Evolutionary conservation across 2,888 invertebrate species (phyloP).

Genomic region (Halictus quadricinctus): DNA sequence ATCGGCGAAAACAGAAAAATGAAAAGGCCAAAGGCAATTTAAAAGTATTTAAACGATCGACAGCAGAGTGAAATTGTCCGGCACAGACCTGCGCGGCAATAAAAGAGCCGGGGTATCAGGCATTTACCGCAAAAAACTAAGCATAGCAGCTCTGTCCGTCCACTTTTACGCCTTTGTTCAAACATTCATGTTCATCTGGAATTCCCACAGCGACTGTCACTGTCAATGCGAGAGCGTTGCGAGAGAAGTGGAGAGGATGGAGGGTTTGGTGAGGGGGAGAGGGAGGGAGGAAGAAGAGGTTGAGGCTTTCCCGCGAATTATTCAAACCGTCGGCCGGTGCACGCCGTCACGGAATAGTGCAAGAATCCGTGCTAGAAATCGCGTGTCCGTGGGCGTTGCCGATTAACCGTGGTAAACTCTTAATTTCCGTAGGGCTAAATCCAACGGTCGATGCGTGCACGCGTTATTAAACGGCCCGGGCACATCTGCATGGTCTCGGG

Average conservation of each 20-base stretch:
- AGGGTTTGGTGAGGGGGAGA: no score
- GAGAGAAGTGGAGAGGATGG: background rate
- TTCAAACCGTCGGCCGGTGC: constrained; percentile 1
- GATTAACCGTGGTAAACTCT: constrained; percentile 59
- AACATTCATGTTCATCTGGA: constrained; percentile 9
- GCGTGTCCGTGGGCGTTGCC: constrained; percentile 41
- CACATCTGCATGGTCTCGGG: constrained; percentile 65
- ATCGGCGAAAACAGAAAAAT: background rate
- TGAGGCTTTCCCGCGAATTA: background rate
- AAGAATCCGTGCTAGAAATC: constrained; percentile 43
- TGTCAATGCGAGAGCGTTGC: background rate
- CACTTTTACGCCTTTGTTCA: constrained; percentile 13
- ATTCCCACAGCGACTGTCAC: constrained; percentile 11
- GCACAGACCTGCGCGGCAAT: background rate
- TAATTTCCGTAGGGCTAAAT: constrained; percentile 59
- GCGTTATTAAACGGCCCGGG: constrained; percentile 61
- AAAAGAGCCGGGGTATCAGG: background rate
- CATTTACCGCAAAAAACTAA: constrained; percentile 6
- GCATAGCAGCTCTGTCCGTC: background rate
- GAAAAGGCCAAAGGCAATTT: background rate
- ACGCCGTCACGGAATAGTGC: constrained; percentile 4
- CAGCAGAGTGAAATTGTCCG: background rate
- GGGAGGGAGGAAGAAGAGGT: background rate
- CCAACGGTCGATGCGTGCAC: constrained; percentile 66
- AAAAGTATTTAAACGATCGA: background rate